phyloP scores from a whole-genome alignment of 2,113 vertebrate species.

The Saguinus imperator region DNA sequence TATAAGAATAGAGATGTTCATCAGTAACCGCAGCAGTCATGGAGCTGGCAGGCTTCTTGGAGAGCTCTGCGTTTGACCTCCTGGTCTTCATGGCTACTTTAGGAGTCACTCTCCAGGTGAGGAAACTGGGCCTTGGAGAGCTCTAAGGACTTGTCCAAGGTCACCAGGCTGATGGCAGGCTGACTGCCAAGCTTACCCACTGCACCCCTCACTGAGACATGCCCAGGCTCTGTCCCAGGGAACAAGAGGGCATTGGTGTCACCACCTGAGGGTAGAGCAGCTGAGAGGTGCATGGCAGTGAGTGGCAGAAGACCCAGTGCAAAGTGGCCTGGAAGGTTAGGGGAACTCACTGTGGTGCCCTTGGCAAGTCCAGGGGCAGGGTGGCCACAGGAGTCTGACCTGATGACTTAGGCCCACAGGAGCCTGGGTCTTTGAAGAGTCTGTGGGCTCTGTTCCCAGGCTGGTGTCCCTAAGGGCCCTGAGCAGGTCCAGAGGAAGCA shows the following conservation, averaged over 20 bases:
- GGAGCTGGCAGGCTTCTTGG: not conserved
- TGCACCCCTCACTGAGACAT: accelerated
- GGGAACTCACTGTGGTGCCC: not conserved
- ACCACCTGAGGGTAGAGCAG: not conserved
- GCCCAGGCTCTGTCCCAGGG: not conserved
- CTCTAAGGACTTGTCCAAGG: not conserved
- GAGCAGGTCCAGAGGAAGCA: not conserved
- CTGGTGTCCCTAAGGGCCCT: too few relatives aligned
- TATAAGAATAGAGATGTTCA: not conserved
- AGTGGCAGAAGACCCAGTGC: not conserved
- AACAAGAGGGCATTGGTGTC: too few relatives aligned
- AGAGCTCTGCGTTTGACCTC: not conserved
- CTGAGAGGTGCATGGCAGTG: not conserved
- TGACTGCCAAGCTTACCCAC: not conserved
- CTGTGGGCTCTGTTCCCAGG: not conserved
- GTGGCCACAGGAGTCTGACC: not conserved
- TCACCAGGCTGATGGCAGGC: not conserved
- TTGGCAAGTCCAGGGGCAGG: not conserved
- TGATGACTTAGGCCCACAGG: accelerated
- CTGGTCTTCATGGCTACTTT: not conserved
- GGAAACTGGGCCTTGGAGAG: too few relatives aligned
- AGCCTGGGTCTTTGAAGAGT: not conserved
- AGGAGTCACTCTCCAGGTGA: not conserved
- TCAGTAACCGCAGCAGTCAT: too few relatives aligned
- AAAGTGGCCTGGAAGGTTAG: not conserved